Base-by-base conservation (phyloP, 2,797 vertebrate species). In the Capromys pilorides region DNA sequence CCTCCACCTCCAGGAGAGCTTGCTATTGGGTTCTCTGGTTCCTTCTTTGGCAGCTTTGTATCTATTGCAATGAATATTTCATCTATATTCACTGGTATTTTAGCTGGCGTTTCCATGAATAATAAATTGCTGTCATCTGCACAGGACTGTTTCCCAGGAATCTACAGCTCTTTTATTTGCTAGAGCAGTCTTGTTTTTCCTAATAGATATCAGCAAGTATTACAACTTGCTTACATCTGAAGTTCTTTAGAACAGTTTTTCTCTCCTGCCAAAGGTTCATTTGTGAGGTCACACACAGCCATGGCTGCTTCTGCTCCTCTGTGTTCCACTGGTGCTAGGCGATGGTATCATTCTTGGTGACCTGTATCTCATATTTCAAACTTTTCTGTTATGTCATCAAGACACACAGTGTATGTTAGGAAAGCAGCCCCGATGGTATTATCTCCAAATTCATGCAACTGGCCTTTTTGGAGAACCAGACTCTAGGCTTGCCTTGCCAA, bases 41-140 rank as follows among this genome's bases (percentile, higher is more conserved):
- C 99, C 71, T 98, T 99, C 98, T 99, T 99, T 88, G 99, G 99
- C 96, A 99, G 98, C 95, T 99, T 99, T 99, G 99, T 99, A 97
- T 99, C 99, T 99, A 22, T 22, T 71, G n/a, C 67, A 21, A 71
- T 36, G n/a, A 21, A 36, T 69, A 69, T 21, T 69, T 69, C n/a
- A 69, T 69, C n/a, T 69, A 39, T 36, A 71, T 71, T 71, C 67
- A 39, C 2, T 71, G 67, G 36, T 71, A 11, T 10, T 71, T 71
- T 71, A 71, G 67, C n/a, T 71, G 67, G 21, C 39, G n/a, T 71
- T 39, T 71, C 67, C 67, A 71, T 22, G 19, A 39, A 71, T 71
- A 11, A 21, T 22, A 39, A 71, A 39, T 36, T 39, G 64, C 31
- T 66, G 31, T 66, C 31, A 33, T 66, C 64, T 33, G 31, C 64